These are phyloP conservation scores for Chrysolina americana DNA, from an alignment of 2,888 invertebrate genomes.

Conservation along the genomic window DNA sequence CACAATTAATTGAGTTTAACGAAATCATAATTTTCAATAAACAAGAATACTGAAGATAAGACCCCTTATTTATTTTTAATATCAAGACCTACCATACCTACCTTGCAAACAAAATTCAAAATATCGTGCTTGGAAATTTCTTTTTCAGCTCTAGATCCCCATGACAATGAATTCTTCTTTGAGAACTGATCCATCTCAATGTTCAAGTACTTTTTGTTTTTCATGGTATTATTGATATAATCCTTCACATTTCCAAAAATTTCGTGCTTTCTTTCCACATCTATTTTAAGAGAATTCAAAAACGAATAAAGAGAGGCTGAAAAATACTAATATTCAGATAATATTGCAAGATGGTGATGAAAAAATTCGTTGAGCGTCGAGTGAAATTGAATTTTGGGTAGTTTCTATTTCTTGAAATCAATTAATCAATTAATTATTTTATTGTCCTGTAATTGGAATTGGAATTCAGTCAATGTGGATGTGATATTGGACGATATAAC, in stretches of 20 bases:
- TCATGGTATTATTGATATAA: conserved; percentile 53
- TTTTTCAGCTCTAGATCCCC: conserved; percentile 59
- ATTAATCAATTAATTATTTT: too few relatives aligned
- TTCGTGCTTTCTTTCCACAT: conserved; percentile 54
- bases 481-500: too few relatives aligned
- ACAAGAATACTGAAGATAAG: too few relatives aligned
- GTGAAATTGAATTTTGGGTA: too few relatives aligned
- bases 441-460: too few relatives aligned
- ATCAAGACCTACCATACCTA: conserved; percentile 39
- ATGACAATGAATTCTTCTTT: conserved; percentile 53
- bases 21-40: too few relatives aligned
- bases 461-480: too few relatives aligned
- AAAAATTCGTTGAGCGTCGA: too few relatives aligned
- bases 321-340: background rate
- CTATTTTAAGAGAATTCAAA: conserved; percentile 55
- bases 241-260: conserved; percentile 60
- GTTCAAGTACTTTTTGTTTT: conserved; percentile 56
- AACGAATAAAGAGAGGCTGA: conserved; percentile 58
- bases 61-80: too few relatives aligned
- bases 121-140: conserved; percentile 60
- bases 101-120: conserved; percentile 60
- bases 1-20: too few relatives aligned
- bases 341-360: too few relatives aligned
- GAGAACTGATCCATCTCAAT: conserved; percentile 54
- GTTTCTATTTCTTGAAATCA: too few relatives aligned